A percentile compares a stretch with the other conserved stretches of the same genome.
These are phyloP conservation scores for Hyperopisus bebe DNA, from an alignment of 2,113 vertebrate species.

Conservation along the genomic window DNA sequence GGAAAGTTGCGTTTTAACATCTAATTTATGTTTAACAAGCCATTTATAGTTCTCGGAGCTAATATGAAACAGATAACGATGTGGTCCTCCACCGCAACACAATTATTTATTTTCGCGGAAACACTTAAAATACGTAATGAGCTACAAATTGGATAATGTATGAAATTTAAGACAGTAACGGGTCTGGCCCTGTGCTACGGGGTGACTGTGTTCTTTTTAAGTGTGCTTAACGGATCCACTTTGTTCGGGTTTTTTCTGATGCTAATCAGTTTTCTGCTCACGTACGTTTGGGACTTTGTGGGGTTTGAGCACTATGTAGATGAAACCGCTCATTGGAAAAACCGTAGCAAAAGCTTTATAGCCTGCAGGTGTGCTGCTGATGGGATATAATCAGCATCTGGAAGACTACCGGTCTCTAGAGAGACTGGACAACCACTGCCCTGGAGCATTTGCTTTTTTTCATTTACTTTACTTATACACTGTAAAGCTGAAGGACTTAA, in stretches of 20 bases:
- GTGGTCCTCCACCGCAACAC: background rate
- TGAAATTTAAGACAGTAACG: background rate
- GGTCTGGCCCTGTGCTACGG: background rate
- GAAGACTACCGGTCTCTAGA: background rate
- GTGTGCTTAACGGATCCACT: conserved; percentile 13
- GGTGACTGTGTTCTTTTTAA: conserved; percentile 11
- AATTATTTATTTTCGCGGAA: background rate
- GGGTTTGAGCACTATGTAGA: conserved; percentile 10
- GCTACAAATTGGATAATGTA: conserved; percentile 12
- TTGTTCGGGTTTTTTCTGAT: conserved; percentile 16
- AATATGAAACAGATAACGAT: background rate
- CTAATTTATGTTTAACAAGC: background rate
- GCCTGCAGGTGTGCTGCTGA: background rate
- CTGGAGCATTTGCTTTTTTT: background rate
- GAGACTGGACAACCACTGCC: background rate
- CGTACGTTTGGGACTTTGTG: conserved; percentile 6
- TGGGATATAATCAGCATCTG: background rate
- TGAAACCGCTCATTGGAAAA: conserved; percentile 27
- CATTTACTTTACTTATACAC: background rate
- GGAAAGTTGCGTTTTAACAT: background rate
- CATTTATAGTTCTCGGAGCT: background rate
- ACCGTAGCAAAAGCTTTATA: background rate
- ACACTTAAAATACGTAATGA: conserved; percentile 13
- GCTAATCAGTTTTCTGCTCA: conserved; percentile 15
- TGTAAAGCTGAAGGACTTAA: background rate